These are phyloP conservation scores for Dasyurus viverrinus DNA, from an alignment of 2,113 vertebrate species.

Conservation along the genomic window DNA sequence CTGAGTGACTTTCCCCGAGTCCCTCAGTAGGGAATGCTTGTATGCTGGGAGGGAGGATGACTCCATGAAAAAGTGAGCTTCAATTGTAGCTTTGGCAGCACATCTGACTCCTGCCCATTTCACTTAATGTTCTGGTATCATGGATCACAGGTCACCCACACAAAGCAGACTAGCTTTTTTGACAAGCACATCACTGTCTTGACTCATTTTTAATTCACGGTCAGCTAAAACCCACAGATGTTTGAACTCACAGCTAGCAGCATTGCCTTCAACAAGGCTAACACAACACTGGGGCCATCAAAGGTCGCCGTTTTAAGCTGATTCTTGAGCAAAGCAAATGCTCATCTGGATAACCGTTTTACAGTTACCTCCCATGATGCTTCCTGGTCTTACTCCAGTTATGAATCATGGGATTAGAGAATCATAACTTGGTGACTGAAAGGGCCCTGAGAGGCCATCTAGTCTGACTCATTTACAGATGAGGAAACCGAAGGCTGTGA, in stretches of 20 bases:
- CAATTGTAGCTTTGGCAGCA: background rate
- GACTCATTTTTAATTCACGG: background rate
- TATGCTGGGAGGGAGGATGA: background rate
- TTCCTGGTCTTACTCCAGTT: background rate
- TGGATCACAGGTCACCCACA: background rate
- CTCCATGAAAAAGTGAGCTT: background rate
- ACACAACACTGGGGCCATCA: background rate
- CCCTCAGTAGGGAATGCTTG: background rate
- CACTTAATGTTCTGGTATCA: background rate
- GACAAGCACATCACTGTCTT: background rate
- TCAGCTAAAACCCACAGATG: background rate
- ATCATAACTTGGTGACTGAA: background rate
- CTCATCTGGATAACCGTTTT: background rate
- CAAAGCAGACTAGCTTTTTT: background rate
- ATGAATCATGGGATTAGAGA: background rate
- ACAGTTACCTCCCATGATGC: background rate
- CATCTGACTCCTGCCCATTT: background rate
- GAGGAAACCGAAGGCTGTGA: background rate
- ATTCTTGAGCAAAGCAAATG: background rate
- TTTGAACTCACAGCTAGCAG: background rate
- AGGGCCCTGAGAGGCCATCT: background rate
- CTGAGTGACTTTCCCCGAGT: background rate
- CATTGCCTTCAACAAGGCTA: background rate
- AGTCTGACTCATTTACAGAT: background rate
- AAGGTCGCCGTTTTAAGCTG: background rate